phyloP scores from a whole-genome alignment of 53 echinoderm and acorn worm species.

The Echinarachnius parma region DNA sequence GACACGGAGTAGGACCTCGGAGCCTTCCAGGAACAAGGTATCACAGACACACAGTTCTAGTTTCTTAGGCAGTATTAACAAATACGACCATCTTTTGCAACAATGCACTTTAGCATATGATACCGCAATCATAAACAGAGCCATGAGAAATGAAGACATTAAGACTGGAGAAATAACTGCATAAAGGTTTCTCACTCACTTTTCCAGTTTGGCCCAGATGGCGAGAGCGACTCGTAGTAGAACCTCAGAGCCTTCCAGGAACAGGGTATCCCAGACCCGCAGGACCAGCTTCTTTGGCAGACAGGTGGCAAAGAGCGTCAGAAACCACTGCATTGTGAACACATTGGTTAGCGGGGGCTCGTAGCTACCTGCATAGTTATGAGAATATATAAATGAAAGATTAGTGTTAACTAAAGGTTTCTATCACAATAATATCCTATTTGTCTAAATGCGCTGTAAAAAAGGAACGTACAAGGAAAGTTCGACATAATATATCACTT shows the following conservation, averaged over 20 bases:
- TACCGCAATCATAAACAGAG: too few species aligned
- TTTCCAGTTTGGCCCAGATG: conserved; percentile 92
- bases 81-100: too few species aligned
- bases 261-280: conserved; percentile 95
- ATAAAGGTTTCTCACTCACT: too few species aligned
- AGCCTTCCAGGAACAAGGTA: conserved; percentile 87
- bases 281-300: conserved; percentile 91
- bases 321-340: conserved; percentile 99
- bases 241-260: conserved; percentile 96
- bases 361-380: conserved; percentile 64
- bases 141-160: too few species aligned
- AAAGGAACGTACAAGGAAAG: too few species aligned
- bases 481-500: too few species aligned
- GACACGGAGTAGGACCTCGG: conserved; percentile 1
- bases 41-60: conserved; percentile 87
- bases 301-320: conserved; percentile 97
- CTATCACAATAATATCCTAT: too few species aligned
- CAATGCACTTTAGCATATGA: too few species aligned
- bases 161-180: too few species aligned
- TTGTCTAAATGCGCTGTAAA: too few species aligned
- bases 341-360: conserved; percentile 98
- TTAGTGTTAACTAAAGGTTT: not conserved
- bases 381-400: not conserved
- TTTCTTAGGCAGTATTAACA: conserved; percentile 78
- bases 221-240: conserved; percentile 86